These are phyloP conservation scores for Catagonus wagneri DNA, from an alignment of 2,113 vertebrate genomes.

Conservation along the genomic window DNA sequence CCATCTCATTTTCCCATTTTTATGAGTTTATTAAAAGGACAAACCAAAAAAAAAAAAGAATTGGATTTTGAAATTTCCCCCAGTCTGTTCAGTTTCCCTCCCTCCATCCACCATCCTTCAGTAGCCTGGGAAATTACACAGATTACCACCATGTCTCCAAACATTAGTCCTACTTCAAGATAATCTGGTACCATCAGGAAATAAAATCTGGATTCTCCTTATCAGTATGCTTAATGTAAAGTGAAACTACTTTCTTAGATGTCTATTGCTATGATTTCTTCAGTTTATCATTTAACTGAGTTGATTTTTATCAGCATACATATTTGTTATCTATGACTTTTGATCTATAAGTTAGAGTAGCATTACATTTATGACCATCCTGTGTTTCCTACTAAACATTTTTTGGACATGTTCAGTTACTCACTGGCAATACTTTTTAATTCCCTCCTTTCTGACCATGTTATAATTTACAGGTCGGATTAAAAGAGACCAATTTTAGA, in stretches of 20 bases:
- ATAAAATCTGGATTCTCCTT: neutral
- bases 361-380: neutral
- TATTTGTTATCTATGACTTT: neutral
- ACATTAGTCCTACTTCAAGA: neutral
- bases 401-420: neutral
- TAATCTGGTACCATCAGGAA: neutral
- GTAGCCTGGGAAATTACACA: neutral
- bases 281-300: neutral
- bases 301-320: neutral
- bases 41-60: neutral
- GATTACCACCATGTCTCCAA: neutral
- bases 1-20: neutral
- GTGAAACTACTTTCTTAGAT: constrained; percentile 1
- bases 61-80: neutral
- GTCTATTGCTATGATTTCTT: neutral
- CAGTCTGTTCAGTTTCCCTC: fast-evolving
- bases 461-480: neutral
- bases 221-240: neutral
- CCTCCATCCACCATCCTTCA: neutral
- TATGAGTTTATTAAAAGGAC: neutral
- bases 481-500: constrained; percentile 2
- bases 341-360: neutral
- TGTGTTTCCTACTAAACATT: neutral
- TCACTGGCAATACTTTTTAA: neutral
- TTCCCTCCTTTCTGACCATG: neutral